phyloP scores from a whole-genome alignment of 2,797 vertebrate species.

The Chelmon rostratus region DNA sequence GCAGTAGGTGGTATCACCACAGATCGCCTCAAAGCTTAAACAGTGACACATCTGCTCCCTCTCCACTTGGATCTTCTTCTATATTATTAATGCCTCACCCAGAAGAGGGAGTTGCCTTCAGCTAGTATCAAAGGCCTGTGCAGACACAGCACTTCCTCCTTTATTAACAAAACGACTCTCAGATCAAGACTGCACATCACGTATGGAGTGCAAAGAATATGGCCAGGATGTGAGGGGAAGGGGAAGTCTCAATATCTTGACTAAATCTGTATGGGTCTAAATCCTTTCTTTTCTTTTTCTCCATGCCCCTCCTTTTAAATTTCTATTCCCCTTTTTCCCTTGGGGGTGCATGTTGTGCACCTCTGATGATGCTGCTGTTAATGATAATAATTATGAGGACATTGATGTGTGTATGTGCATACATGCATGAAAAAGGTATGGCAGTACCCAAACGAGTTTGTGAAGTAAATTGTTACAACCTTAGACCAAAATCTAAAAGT shows the following conservation, averaged over 20 bases:
- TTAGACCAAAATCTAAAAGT: background rate
- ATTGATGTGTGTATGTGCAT: too few relatives aligned
- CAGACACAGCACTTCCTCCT: conserved; percentile 60
- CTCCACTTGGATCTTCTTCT: conserved; percentile 61
- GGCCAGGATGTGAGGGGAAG: conserved; percentile 35
- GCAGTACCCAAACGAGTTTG: too few relatives aligned
- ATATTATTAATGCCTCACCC: conserved; percentile 74
- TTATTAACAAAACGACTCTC: conserved; percentile 71
- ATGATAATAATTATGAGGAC: background rate
- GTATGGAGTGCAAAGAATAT: conserved; percentile 36
- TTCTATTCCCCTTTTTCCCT: background rate
- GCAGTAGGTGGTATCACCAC: conserved; percentile 42
- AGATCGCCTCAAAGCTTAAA: conserved; percentile 55
- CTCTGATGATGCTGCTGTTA: background rate
- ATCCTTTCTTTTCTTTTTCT: background rate
- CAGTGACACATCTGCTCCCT: conserved; percentile 62
- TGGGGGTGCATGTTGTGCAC: background rate
- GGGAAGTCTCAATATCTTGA: conserved; percentile 5
- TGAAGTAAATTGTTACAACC: too few relatives aligned
- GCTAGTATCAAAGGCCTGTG: conserved; percentile 65
- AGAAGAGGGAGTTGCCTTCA: conserved; percentile 69
- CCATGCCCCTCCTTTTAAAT: background rate
- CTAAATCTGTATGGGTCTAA: conserved; percentile 1
- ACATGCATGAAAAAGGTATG: background rate
- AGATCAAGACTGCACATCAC: conserved; percentile 56